These are phyloP conservation scores for Heliothis subflexa DNA, from an alignment of 1,140 invertebrate species.

Conservation along the genomic window DNA sequence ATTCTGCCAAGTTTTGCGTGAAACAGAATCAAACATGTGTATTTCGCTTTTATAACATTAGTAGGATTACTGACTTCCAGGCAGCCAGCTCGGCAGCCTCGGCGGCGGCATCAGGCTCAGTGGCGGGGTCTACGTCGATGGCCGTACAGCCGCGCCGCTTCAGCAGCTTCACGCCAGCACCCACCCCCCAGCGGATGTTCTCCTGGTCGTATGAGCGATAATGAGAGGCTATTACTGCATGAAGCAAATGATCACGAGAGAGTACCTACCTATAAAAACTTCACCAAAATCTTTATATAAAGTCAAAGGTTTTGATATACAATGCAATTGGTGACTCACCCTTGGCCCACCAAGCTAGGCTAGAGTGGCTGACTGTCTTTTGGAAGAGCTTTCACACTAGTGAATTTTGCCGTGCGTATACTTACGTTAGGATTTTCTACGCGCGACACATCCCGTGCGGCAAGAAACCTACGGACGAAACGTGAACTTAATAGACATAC, in stretches of 20 bases:
- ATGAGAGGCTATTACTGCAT: too few relatives aligned
- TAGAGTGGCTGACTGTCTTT: neutral
- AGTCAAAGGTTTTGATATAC: too few relatives aligned
- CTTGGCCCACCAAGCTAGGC: neutral
- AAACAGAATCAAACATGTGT: too few relatives aligned
- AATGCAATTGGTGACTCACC: too few relatives aligned
- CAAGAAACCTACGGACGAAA: too few relatives aligned
- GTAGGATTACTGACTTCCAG: constrained; percentile 80
- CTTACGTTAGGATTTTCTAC: too few relatives aligned
- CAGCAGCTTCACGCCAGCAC: constrained; percentile 85
- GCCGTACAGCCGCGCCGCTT: constrained; percentile 81
- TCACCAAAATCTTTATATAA: too few relatives aligned
- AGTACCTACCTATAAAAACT: too few relatives aligned
- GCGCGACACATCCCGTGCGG: too few relatives aligned
- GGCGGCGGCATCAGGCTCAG: constrained; percentile 88
- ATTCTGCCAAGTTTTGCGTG: too few relatives aligned
- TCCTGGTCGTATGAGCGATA: constrained; percentile 72
- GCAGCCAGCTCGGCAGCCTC: constrained; percentile 88
- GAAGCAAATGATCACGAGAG: too few relatives aligned
- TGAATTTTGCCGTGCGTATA: too few relatives aligned
- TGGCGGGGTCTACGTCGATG: constrained; percentile 87
- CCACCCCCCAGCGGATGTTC: constrained; percentile 87
- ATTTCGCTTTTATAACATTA: neutral
- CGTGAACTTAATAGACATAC: constrained; percentile 47
- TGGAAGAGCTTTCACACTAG: neutral